Evolutionary conservation across 2,888 invertebrate genomes (phyloP).

Genomic region (Deilephila porcellus): DNA sequence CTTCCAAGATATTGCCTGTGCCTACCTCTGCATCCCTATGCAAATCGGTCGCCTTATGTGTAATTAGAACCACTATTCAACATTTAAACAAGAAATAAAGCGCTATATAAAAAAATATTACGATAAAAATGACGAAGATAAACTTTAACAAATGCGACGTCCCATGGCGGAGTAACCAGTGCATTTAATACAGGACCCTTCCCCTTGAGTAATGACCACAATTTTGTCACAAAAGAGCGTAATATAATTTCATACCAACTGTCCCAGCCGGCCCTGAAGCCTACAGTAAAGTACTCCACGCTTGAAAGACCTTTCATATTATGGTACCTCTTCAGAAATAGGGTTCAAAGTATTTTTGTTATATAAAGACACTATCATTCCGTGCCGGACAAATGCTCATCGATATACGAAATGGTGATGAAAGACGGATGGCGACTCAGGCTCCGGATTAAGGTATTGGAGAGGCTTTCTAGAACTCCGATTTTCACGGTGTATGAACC

Average conservation of each 20-base stretch:
- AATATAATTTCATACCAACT: conserved; percentile 54
- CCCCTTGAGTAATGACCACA: conserved; percentile 50
- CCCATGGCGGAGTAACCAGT: conserved; percentile 31
- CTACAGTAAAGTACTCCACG: conserved; percentile 45
- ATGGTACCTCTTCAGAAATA: background rate
- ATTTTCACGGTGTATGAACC: conserved; percentile 13
- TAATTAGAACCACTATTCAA: no score
- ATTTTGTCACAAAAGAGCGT: conserved; percentile 56
- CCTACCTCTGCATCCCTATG: no score
- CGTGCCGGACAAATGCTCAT: conserved; percentile 43
- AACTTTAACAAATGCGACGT: conserved; percentile 36
- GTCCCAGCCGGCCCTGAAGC: conserved; percentile 44
- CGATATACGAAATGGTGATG: conserved; percentile 53
- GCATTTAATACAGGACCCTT: conserved; percentile 35
- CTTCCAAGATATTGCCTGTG: no score
- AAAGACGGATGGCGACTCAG: conserved; percentile 40
- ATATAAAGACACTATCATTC: conserved; percentile 33
- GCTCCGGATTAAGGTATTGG: conserved; percentile 30
- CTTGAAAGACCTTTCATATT: conserved; percentile 40
- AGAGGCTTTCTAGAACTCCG: conserved; percentile 29
- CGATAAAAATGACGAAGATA: conserved; percentile 32
- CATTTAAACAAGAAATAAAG: no score
- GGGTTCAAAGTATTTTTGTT: conserved; percentile 31
- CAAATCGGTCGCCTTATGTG: background rate
- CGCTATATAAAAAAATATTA: background rate